Base-by-base conservation (phyloP, 2,797 vertebrate genomes). In the Toxotes lorentzi region DNA sequence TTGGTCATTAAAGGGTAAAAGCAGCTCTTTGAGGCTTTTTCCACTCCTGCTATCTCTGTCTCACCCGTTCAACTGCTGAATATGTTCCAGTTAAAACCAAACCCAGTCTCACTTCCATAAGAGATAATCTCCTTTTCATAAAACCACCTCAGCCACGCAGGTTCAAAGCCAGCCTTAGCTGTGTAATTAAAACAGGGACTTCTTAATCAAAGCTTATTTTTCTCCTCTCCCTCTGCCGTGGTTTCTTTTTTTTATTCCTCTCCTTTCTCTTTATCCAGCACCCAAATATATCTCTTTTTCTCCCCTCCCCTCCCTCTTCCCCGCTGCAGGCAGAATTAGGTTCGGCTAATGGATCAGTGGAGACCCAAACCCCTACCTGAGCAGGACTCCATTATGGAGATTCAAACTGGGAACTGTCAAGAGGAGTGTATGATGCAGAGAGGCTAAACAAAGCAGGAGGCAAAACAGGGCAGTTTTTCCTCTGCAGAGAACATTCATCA, bases 71-170 rank as follows among this genome's bases (percentile, higher is more conserved):
- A 30, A 47, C 70, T 45, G 19, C 30, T 30, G 56, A 30, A 73
- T 81, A 66, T 60, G n/a, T 54, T 83, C 78, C 78, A 88, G 82
- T 90, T 78, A 83, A 85, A 73, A 66, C 6, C 24, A 72, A 86
- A 70, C 48, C 38, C 70, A 56, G 53, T 67, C 73, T 72, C 67
- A 40, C 54, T 86, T 81, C 59, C 41, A 67, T 19, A 16, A 30
- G 47, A 81, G 70, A 76, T 81, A 78, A 89, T 88, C 68, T 78
- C 35, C 57, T 73, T 81, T 89, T 84, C 65, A 84, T 68, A 86
- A 85, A 82, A 41, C 50, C 78, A 86, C 75, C 63, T 75, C 72
- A 65, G 56, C 75, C 11, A 8, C 11, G 23, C 53, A 85, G 69
- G 68, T 88, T 86, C 70, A 90, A 85, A 85, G 70, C 53, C 77